Base-by-base conservation (phyloP, 2,113 vertebrate genomes). In the Cololabis saira region DNA sequence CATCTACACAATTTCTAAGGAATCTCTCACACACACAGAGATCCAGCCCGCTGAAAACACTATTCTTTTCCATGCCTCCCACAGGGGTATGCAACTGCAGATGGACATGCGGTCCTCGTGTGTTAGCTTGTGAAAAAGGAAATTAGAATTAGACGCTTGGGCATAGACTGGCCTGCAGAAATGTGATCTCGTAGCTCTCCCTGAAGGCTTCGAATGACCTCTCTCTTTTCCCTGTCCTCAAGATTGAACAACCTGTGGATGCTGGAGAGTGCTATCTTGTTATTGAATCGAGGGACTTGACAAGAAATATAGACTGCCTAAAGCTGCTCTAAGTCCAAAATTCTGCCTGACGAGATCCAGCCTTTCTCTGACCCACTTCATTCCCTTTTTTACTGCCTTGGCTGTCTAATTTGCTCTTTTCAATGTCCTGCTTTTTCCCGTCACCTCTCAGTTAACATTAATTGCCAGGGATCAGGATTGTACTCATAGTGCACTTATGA, bases 271-370 rank as follows among this genome's bases (percentile, higher is more conserved):
- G 75, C 61, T 80, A 80, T 85, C 84, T 80, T 71, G 47, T 81
- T 83, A 81, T 83, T 89, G 75, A 83, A 89, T 89, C 67, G 70
- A 68, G 80, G 70, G 53, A 64, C 59, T 67, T 82, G 76, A 82
- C 80, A 85, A 89, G 84, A 83, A 80, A 76, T 74, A 83, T 81
- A 61, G 74, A 47, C 80, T 73, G 77, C 61, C 70, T 62, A 48
- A 81, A 76, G 78, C 50, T 66, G 55, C 73, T 54, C 70, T 61
- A 19, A 77, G 76, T 89, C 82, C 63, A 80, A 70, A 27, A 50
- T 47, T 19, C 65, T 67, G 68, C 65, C 62, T 63, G 72, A 74
- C 22, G 61, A 79, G 61, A 63, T 74, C 57, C 61, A 71, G 41
- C 55, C 15, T 81, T 84, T 71, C 60, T 60, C 58, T 45, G 61